These are phyloP conservation scores for Podarcis siculus DNA, from an alignment of 2,797 vertebrate genomes.

Conservation along the genomic window DNA sequence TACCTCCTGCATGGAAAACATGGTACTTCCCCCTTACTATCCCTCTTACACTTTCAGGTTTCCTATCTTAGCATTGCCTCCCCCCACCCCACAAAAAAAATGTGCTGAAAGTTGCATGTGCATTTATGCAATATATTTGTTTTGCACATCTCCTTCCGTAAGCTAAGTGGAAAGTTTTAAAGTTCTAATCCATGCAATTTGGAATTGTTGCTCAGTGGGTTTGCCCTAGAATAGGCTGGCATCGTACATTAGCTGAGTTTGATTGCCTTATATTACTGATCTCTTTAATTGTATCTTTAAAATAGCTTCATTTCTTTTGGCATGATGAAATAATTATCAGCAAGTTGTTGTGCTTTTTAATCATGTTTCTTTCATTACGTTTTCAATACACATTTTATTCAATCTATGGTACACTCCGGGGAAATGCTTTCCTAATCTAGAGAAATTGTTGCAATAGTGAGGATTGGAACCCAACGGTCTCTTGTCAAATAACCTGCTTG, in stretches of 20 bases:
- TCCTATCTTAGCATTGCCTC: background rate
- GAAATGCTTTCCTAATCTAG: conserved; percentile 30
- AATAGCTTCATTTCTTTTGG: conserved; percentile 24
- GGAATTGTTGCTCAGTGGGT: background rate
- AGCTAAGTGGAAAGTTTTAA: background rate
- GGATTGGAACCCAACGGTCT: background rate
- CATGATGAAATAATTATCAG: conserved; percentile 30
- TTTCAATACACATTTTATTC: conserved; percentile 30
- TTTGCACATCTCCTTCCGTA: background rate
- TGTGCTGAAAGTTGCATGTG: background rate
- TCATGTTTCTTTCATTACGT: conserved; percentile 35
- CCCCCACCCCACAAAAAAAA: no score
- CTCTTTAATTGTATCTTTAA: conserved; percentile 34
- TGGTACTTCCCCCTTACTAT: background rate
- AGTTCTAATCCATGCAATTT: background rate
- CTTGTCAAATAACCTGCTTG: conserved; percentile 25
- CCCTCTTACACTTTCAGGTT: background rate
- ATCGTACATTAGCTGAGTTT: conserved; percentile 19
- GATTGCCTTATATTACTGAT: conserved; percentile 2
- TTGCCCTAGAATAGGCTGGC: background rate
- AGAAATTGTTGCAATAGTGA: conserved; percentile 29
- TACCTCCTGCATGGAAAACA: background rate
- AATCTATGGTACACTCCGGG: conserved; percentile 12
- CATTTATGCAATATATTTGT: background rate
- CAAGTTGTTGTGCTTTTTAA: conserved; percentile 30